Percentiles rank a stretch among this genome's conserved stretches.
Conservation (phyloP, 2,113 vertebrate species). For the Speoplatyrhinus poulsoni region DNA sequence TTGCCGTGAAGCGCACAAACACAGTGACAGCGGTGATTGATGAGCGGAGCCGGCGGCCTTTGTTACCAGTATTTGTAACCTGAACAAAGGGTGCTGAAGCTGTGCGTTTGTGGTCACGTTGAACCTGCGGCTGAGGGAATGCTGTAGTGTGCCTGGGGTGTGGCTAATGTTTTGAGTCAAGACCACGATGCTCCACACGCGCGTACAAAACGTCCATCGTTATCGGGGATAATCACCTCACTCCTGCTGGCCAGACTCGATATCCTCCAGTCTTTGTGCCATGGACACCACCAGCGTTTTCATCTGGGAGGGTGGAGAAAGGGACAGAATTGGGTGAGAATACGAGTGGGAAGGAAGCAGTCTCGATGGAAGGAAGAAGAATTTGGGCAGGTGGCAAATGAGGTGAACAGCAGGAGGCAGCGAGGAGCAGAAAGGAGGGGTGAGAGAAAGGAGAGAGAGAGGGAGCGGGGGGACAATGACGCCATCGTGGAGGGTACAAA, state of each 20-base stretch:
- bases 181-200: too few species aligned
- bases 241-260: slow-evolving; percentile 56
- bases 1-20: slow-evolving; percentile 30
- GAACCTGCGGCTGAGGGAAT: slow-evolving; percentile 1
- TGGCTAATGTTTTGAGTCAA: not conserved
- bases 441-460: slow-evolving; percentile 43
- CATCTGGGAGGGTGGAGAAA: slow-evolving; percentile 56
- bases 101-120: slow-evolving; percentile 13
- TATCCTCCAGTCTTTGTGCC: slow-evolving; percentile 67
- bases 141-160: not conserved
- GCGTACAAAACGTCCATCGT: slow-evolving; percentile 11
- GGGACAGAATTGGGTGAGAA: not conserved
- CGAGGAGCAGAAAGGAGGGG: slow-evolving; percentile 19
- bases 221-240: slow-evolving; percentile 16
- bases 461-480: slow-evolving; percentile 32
- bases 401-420: slow-evolving; percentile 40
- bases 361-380: slow-evolving; percentile 15
- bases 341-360: not conserved
- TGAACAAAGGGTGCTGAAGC: slow-evolving; percentile 46
- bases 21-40: slow-evolving; percentile 65
- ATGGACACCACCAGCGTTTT: slow-evolving; percentile 72
- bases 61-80: slow-evolving; percentile 56
- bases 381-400: slow-evolving; percentile 58
- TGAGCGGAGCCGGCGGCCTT: slow-evolving; percentile 58
- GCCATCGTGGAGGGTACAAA: slow-evolving; percentile 38